phyloP scores from a whole-genome alignment of 2,888 invertebrate species.

The Synanthedon andrenaeformis region DNA sequence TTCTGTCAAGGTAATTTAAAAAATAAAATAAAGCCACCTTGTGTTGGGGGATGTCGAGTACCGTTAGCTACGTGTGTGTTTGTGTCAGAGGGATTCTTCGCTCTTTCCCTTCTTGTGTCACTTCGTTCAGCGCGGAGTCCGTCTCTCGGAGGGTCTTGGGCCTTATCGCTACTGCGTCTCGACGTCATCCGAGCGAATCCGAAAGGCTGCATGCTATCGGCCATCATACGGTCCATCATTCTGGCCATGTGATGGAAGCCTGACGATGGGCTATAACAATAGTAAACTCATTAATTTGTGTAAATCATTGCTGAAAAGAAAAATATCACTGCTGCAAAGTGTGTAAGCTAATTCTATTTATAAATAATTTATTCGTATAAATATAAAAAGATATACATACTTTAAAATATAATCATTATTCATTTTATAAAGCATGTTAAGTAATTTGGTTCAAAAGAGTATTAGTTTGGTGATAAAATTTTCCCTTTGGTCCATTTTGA shows the following conservation, averaged over 20 bases:
- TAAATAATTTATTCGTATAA: no score
- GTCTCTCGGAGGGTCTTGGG: slow-evolving; percentile 33
- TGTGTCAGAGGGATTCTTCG: slow-evolving; percentile 19
- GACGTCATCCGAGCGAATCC: slow-evolving; percentile 74
- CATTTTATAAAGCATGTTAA: no score
- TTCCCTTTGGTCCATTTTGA: no score
- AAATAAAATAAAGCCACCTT: slow-evolving; percentile 27
- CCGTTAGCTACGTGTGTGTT: slow-evolving; percentile 40
- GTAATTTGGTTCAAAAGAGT: no score
- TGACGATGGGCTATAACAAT: slow-evolving; percentile 59
- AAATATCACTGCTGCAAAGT: no score
- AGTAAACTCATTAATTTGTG: not conserved
- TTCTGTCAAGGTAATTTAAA: not conserved
- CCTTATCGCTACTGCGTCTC: slow-evolving; percentile 41
- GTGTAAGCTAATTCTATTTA: no score
- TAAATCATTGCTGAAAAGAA: no score
- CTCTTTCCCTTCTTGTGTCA: slow-evolving; percentile 31
- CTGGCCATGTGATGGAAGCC: slow-evolving; percentile 77
- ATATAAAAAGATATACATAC: no score
- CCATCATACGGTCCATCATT: slow-evolving; percentile 80
- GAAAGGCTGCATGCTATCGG: slow-evolving; percentile 75
- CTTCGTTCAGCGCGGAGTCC: slow-evolving; percentile 41
- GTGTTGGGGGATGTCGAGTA: slow-evolving; percentile 55
- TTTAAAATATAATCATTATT: no score
- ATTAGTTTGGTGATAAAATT: no score